Evolutionary conservation across 2,888 invertebrate genomes (phyloP), one percentile per base, ranked within the genome.

Genomic region (Nudaria mundana): DNA sequence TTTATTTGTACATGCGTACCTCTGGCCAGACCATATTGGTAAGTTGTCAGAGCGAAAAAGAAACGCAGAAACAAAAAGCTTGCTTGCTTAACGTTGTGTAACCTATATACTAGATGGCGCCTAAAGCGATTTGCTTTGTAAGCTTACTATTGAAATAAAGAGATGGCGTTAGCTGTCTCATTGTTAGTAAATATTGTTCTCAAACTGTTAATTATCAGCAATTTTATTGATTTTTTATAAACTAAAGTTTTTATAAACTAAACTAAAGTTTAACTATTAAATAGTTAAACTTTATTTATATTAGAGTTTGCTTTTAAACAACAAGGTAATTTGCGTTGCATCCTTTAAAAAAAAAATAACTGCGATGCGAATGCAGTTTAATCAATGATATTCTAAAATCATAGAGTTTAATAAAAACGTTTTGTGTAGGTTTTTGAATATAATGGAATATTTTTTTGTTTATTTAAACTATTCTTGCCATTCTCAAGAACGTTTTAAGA

Each of bases 1-100:
- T 79, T 81, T 87, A 76, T 86, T 71, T 86, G 79, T 83, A 73
- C 86, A 86, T 85, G 87, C 87, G 71, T 69, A 56, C 84, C 71
- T 74, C 71, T 81, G 81, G 79, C 84, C 57, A 87, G 86, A 82
- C 82, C 66, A 71, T 78, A 47, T 72, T 84, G 87, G 87, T 87
- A 84, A 87, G 87, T 81, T 66, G 77, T 75, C 76, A 72, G 76
- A 74, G 74, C 47, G 63, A 64, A 59, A 62, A 62, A 55, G n/a
- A 54, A 59, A 55, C 48, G 53, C 58, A 62, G 60, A 44, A 48
- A 43, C 53, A 64, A 35, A 66, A 64, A 48, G 76, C 74, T 76
- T 71, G 66, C 72, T 70, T 73, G 76, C 81, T 80, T 81, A 44
- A 53, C 57, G 66, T 70, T 77, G 72, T 55, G 54, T 48, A 54